Conservation (phyloP, 2,797 vertebrate genomes). For the Gouania willdenowi region DNA sequence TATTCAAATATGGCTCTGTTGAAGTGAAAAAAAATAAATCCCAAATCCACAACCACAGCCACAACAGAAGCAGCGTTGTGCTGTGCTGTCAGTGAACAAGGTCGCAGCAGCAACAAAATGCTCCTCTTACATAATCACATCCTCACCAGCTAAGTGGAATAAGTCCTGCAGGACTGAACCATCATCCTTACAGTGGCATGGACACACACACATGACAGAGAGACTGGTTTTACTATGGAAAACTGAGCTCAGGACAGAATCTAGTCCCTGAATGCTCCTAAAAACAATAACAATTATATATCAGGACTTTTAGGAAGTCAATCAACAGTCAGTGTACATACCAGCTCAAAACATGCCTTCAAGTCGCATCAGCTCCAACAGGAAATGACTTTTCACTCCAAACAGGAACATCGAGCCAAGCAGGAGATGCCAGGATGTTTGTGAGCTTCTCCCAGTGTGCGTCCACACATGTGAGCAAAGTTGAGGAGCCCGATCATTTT, state of each 20-base stretch:
- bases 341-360: background rate
- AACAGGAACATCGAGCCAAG: slow-evolving; percentile 13
- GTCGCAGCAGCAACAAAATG: slow-evolving; percentile 35
- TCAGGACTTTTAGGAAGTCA: slow-evolving; percentile 39
- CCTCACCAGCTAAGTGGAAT: slow-evolving; percentile 32
- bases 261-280: background rate
- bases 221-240: background rate
- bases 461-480: slow-evolving; percentile 58
- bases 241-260: background rate
- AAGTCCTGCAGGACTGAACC: slow-evolving; percentile 37
- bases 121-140: slow-evolving; percentile 59
- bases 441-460: slow-evolving; percentile 18
- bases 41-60: slow-evolving; percentile 26
- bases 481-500: slow-evolving; percentile 58
- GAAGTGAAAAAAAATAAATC: slow-evolving; percentile 6
- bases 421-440: slow-evolving; percentile 23
- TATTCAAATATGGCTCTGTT: slow-evolving; percentile 27
- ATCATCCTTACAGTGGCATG: slow-evolving; percentile 11
- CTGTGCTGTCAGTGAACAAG: slow-evolving; percentile 45
- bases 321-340: slow-evolving; percentile 48
- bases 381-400: slow-evolving; percentile 3
- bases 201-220: background rate
- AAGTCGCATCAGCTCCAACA: no score
- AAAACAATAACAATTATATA: slow-evolving; percentile 29
- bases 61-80: slow-evolving; percentile 26